Conservation (phyloP, 2,113 vertebrate genomes). For the Hyaena hyaena region DNA sequence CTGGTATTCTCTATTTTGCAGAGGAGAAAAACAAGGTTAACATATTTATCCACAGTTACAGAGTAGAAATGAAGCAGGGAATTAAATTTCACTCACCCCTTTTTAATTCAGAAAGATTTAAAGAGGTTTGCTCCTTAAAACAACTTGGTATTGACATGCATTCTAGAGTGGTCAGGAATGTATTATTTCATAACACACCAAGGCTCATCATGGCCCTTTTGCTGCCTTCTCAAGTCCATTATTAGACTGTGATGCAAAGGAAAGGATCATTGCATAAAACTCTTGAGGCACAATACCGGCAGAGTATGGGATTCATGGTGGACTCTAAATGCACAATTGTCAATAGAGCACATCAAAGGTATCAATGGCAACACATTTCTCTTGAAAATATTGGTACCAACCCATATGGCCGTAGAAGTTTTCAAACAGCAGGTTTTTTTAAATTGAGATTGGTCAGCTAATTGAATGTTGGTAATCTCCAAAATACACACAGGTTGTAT, state of each 20-base stretch:
- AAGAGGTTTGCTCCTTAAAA: background rate
- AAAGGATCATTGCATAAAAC: background rate
- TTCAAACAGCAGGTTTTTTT: background rate
- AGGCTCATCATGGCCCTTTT: background rate
- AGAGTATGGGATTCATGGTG: background rate
- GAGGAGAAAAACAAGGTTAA: background rate
- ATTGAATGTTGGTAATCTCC: background rate
- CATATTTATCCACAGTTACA: background rate
- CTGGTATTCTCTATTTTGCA: background rate
- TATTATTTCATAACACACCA: background rate
- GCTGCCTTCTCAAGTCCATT: background rate
- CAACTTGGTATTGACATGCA: background rate
- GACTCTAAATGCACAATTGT: background rate
- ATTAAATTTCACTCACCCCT: background rate
- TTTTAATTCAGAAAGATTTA: background rate
- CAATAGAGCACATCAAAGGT: background rate
- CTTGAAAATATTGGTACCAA: background rate
- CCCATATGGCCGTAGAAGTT: accelerated
- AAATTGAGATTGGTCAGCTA: background rate
- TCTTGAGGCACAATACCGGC: background rate
- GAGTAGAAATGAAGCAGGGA: background rate
- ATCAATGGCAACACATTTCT: background rate
- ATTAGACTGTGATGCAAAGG: background rate
- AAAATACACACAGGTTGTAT: background rate
- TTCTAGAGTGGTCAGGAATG: background rate